Percentiles rank a stretch among this genome's conserved stretches.
Evolutionary conservation across 1,140 invertebrate species (phyloP).

Genomic region (Maconellicoccus hirsutus): DNA sequence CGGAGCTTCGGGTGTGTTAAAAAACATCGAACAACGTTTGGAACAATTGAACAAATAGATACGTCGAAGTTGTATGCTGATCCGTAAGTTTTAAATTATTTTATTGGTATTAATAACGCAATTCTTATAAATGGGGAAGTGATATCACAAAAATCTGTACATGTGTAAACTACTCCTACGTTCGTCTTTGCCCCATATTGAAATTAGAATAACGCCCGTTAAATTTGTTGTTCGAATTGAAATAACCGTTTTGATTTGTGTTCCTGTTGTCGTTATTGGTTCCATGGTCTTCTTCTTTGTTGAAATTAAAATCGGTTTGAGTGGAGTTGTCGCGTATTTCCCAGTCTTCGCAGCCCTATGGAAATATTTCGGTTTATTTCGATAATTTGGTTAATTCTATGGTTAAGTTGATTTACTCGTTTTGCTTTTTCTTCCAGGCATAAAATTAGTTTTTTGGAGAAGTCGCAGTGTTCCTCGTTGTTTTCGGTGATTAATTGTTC

Average conservation of each 20-base stretch:
- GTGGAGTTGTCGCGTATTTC: slow-evolving; percentile 6
- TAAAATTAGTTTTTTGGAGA: slow-evolving; percentile 24
- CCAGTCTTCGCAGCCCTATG: slow-evolving; percentile 11
- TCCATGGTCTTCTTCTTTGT: neutral
- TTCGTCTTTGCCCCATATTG: neutral
- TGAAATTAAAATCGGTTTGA: neutral
- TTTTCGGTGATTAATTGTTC: neutral
- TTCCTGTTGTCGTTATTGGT: neutral
- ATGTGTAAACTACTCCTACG: too few species aligned
- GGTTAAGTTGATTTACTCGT: slow-evolving; percentile 17
- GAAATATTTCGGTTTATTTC: neutral
- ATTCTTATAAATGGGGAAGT: too few species aligned
- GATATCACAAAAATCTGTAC: too few species aligned
- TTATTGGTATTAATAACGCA: too few species aligned
- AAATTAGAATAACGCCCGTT: neutral
- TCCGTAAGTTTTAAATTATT: too few species aligned
- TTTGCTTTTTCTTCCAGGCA: slow-evolving; percentile 26
- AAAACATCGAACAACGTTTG: slow-evolving; percentile 47
- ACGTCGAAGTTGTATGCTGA: too few species aligned
- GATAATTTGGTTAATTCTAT: slow-evolving; percentile 10
- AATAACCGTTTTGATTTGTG: neutral
- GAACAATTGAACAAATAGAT: too few species aligned
- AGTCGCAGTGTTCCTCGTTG: slow-evolving; percentile 24
- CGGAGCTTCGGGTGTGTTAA: slow-evolving; percentile 81
- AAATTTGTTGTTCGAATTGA: neutral